phyloP scores from a whole-genome alignment of 2,113 vertebrate species.

The Alethe diademata region DNA sequence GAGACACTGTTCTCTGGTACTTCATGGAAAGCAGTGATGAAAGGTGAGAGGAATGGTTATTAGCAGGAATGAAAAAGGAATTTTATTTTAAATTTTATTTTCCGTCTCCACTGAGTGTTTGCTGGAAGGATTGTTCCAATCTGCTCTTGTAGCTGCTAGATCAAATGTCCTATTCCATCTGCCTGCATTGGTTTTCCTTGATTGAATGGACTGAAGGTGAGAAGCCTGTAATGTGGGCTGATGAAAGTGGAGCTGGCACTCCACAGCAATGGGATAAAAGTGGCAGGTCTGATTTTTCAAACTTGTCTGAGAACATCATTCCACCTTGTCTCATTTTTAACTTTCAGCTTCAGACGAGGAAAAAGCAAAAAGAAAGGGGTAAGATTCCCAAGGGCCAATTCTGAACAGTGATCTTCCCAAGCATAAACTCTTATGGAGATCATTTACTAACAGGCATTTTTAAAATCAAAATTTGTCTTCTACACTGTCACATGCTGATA shows the following conservation, averaged over 20 bases:
- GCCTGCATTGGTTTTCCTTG: neutral
- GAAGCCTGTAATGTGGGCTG: neutral
- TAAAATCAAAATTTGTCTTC: neutral
- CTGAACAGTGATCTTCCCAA: neutral
- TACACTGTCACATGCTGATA: neutral
- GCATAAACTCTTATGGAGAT: neutral
- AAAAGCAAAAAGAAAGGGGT: neutral
- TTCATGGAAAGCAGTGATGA: neutral
- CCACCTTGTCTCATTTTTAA: neutral
- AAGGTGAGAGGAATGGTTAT: neutral
- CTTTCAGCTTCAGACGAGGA: neutral
- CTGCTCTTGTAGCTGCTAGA: neutral
- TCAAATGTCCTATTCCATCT: neutral
- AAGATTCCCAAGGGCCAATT: neutral
- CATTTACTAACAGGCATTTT: neutral
- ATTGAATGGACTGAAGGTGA: neutral
- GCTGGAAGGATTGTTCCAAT: neutral
- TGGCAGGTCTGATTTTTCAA: constrained; percentile 23
- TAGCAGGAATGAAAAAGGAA: neutral
- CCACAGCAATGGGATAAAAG: neutral
- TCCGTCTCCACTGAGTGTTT: neutral
- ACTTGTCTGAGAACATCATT: neutral
- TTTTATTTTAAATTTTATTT: neutral
- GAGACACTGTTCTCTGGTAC: neutral
- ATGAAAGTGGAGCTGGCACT: constrained; percentile 7